A percentile compares a stretch with the other conserved stretches of the same genome.
phyloP scores from a whole-genome alignment of 2,797 vertebrate species.

The Paguma larvata region DNA sequence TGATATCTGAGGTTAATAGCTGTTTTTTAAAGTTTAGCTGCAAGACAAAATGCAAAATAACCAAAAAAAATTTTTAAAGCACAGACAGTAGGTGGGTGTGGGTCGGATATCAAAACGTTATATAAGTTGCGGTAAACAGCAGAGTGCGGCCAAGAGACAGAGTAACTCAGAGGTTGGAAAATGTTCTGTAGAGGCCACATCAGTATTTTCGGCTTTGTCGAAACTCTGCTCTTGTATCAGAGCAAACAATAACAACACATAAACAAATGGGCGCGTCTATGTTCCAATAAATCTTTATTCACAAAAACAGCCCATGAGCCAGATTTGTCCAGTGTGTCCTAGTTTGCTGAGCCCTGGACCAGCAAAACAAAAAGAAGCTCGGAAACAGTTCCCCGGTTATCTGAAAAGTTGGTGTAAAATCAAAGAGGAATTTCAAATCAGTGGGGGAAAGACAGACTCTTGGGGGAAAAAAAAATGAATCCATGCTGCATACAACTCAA shows the following conservation, averaged over 20 bases:
- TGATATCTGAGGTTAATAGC: neutral
- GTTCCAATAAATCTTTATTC: neutral
- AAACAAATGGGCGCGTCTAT: neutral
- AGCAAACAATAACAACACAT: neutral
- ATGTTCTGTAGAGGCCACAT: neutral
- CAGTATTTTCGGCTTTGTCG: neutral
- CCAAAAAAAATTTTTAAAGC: neutral
- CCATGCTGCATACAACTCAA: neutral
- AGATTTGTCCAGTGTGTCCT: neutral
- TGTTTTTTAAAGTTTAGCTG: neutral
- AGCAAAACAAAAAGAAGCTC: neutral
- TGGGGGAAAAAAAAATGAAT: neutral
- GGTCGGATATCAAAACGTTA: neutral
- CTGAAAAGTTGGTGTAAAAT: neutral
- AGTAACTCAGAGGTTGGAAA: neutral
- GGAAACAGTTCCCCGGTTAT: neutral
- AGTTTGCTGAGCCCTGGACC: neutral
- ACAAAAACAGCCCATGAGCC: neutral
- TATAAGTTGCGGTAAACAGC: neutral
- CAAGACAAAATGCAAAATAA: neutral
- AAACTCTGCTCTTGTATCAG: neutral
- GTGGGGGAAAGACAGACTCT: neutral
- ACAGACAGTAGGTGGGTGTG: neutral
- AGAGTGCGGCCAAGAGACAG: neutral
- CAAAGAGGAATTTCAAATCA: neutral